phyloP scores from a whole-genome alignment of 1,140 invertebrate genomes.

The Chironomus tepperi region DNA sequence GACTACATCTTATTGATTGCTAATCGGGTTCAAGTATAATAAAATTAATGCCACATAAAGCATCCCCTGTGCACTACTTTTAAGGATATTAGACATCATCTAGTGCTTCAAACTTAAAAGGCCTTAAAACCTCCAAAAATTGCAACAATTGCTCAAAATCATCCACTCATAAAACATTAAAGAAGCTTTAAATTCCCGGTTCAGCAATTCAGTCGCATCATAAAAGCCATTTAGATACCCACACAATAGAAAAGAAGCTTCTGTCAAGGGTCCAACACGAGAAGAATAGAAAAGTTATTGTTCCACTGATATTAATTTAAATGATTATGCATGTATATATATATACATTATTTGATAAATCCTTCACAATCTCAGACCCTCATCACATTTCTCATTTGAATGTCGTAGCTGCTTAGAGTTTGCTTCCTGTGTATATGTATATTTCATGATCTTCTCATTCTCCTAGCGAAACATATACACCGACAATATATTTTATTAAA shows the following conservation, averaged over 20 bases:
- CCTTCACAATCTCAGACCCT: conserved; percentile 13
- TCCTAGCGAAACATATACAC: neutral
- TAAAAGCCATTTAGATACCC: neutral
- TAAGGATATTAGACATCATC: too few species aligned
- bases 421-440: neutral
- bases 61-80: too few species aligned
- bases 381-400: neutral
- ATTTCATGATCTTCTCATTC: neutral
- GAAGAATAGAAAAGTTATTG: neutral
- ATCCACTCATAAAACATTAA: neutral
- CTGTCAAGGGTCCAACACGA: neutral
- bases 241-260: neutral
- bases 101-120: too few species aligned
- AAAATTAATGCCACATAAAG: too few species aligned
- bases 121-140: too few species aligned
- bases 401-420: neutral
- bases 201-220: neutral
- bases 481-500: conserved; percentile 22
- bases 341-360: neutral
- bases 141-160: too few species aligned
- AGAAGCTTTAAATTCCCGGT: neutral
- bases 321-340: neutral
- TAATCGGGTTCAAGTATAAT: too few species aligned
- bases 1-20: too few species aligned
- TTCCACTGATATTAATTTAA: conserved; percentile 21